Base-by-base conservation (phyloP, 2,113 vertebrate genomes). In the Pelecanus crispus region DNA sequence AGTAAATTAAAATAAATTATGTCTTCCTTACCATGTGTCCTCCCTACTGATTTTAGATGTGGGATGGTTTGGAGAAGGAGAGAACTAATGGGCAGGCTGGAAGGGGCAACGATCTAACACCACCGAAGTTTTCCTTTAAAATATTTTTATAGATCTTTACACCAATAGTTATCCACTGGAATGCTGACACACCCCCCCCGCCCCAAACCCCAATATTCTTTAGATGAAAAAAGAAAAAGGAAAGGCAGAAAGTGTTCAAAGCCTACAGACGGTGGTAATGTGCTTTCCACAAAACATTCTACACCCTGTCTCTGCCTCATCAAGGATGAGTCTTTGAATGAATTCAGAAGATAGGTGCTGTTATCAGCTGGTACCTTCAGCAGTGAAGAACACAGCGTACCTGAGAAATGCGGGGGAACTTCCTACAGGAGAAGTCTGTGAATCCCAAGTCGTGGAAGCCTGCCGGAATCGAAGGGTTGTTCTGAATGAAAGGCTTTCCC, bases 371-470 rank as follows among this genome's bases (percentile, higher is more conserved):
- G 28, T 16, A 36, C 25, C 29, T 80, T 31, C 47, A 83, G 10
- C 38, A 50, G 26, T 6, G 9, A 24, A 26, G 34, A 79, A 78
- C 6, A 55, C 6, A 58, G 29, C 20, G 31, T 98, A 99, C 99
- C 99, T 99, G 99, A 90, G 99, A 99, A 93, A 99, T 99, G 88
- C 98, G 98, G 47, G 99, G 98, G 65, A 99, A 99, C 97, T 99
- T 99, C 94, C 98, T 98, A 96, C 99, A 99, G 96, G 99, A 99
- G 98, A 99, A 99, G 98, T 99, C 99, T 0, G 99, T 99, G 98
- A 99, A 99, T 87, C 99, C 99, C 94, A 99, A 97, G 95, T 99
- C 99, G 0, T 99, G 99, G 98, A 99, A 99, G 96, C 99, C 99
- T 45, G 98, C 98, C 4, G 99, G 99, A 97, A 99, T 99, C 8